A percentile compares a stretch with the other conserved stretches of the same genome.
Conservation (phyloP, 2,797 vertebrate species). For the Amazonetta brasiliensis region DNA sequence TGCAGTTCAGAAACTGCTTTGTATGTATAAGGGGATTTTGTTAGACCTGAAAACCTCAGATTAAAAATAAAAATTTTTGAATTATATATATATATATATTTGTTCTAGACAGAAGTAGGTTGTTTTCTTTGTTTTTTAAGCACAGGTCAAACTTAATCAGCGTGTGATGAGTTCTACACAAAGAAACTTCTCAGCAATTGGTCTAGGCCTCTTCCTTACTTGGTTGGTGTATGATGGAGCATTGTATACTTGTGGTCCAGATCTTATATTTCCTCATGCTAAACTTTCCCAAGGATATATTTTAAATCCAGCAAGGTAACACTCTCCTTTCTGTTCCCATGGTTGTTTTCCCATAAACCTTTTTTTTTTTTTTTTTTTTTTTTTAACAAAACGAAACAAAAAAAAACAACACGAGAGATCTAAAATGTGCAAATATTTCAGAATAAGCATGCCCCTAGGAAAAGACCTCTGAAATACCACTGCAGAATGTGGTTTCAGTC, state of each 20-base stretch:
- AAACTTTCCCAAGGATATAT: neutral
- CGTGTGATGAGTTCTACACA: neutral
- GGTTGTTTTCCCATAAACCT: neutral
- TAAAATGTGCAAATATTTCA: neutral
- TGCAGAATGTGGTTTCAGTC: fast-evolving
- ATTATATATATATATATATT: neutral
- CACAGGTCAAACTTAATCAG: neutral
- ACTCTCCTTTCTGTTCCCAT: neutral
- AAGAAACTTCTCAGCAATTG: neutral
- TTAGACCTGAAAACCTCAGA: neutral
- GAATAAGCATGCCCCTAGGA: neutral
- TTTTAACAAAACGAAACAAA: neutral
- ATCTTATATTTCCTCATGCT: neutral
- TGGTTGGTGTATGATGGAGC: neutral
- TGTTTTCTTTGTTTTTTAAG: neutral
- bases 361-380: neutral
- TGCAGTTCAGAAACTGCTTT: neutral
- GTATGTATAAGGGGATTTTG: neutral
- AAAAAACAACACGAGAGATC: neutral
- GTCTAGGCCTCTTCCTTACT: neutral
- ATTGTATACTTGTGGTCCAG: neutral
- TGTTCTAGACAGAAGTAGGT: neutral
- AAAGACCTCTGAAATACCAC: neutral
- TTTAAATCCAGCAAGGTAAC: neutral
- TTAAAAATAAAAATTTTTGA: neutral